A percentile compares a stretch with the other conserved stretches of the same genome.
Conservation (phyloP, 2,797 vertebrate species). For the Emydoidea blandingii region DNA sequence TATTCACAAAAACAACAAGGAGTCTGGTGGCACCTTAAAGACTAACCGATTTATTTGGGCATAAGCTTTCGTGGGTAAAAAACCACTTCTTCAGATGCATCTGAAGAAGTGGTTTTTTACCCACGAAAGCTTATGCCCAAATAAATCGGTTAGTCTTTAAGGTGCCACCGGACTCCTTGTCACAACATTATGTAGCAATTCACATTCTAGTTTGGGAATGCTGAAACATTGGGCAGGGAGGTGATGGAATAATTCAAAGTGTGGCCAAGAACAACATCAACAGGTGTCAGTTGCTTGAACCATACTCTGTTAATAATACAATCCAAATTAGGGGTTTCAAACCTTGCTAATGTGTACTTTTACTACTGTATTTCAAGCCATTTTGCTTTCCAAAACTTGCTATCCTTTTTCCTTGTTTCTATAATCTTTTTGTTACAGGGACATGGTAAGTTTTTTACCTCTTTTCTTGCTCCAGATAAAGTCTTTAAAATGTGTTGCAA, state of each 20-base stretch:
- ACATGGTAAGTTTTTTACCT: neutral
- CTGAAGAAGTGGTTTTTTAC: too few relatives aligned
- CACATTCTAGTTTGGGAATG: constrained; percentile 16
- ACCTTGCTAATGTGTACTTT: neutral
- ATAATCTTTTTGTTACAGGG: neutral
- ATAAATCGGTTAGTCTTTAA: too few relatives aligned
- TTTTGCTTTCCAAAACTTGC: constrained; percentile 36
- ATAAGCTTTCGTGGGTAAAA: too few relatives aligned
- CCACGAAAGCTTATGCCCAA: too few relatives aligned
- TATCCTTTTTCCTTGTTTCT: neutral
- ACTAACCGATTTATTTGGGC: too few relatives aligned
- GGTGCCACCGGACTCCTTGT: too few relatives aligned
- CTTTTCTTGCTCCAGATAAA: neutral
- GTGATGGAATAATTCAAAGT: neutral
- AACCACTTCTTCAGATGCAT: too few relatives aligned
- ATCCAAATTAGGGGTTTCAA: neutral
- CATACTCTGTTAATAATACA: neutral
- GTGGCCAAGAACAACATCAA: neutral
- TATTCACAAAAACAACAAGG: too few relatives aligned
- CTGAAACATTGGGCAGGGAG: neutral
- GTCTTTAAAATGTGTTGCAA: constrained; percentile 15
- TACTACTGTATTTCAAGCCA: neutral
- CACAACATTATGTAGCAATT: constrained; percentile 31
- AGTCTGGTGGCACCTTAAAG: too few relatives aligned
- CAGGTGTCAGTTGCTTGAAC: neutral